Evolutionary conservation across 1,140 invertebrate genomes (phyloP), one percentile per base, ranked within the genome.

Genomic region (Trypoxylus dichotomus): DNA sequence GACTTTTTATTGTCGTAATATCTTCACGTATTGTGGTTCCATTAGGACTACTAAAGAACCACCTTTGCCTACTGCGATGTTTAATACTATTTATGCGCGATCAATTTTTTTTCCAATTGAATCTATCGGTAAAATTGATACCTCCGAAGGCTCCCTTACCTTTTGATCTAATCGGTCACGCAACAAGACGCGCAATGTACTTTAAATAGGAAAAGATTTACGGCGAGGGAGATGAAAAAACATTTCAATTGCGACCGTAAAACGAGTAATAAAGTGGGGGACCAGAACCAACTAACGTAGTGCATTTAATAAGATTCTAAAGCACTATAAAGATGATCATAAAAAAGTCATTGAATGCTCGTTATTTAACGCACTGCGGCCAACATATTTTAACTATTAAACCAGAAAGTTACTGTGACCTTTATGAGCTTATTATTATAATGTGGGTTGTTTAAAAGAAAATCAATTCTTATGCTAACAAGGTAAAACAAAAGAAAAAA

Each of bases 321-420:
- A 63, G n/a, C 21, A 11, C 60, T 24, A 27, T 24, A 63, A 63
- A 27, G 60, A 24, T 27, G 25, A 27, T 63, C 60, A 19, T 63
- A 63, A 63, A 47, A 63, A 63, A n/a, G 47, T 21, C 19, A 6
- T 63, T 27, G 60, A 24, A 63, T 10, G 21, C 21, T 63, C 60
- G 60, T 63, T 63, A 63, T 63, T 11, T 11, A 63, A 63, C 60
- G 60, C 60, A 63, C 10, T 63, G 60, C n/a, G 19, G 19, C 60
- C 19, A 24, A 63, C 60, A 63, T 27, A 63, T 25, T 63, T 63
- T 21, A 24, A 25, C 21, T 24, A 63, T 63, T 63, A 63, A 19
- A 47, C 3, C 15, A 37, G 32, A 37, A 37, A 37, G 32, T 37
- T 37, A 37, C 32, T 37, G 10, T 5, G 32, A 7, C 32, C 32